Conservation (phyloP, 2,113 vertebrate species). For the Nipponia nippon region DNA sequence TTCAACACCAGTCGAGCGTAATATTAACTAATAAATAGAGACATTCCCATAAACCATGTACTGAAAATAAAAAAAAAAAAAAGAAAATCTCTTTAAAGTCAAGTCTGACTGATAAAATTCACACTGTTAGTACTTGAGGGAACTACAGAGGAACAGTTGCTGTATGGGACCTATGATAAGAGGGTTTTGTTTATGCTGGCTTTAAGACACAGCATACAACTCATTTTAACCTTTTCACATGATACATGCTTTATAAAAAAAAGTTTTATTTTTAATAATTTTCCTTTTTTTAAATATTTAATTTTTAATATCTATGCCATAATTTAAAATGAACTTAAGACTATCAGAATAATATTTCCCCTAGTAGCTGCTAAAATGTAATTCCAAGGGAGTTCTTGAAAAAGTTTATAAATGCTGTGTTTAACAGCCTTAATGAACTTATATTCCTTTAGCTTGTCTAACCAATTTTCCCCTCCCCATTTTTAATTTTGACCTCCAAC, state of each 20-base stretch:
- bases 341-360: background rate
- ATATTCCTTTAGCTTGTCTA: background rate
- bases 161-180: accelerated
- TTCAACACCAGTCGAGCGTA: background rate
- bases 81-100: background rate
- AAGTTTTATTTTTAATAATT: background rate
- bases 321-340: background rate
- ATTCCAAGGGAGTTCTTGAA: background rate
- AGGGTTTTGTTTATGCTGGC: accelerated
- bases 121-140: background rate
- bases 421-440: background rate
- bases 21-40: background rate
- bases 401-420: background rate
- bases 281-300: background rate
- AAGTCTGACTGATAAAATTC: background rate
- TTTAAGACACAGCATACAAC: background rate
- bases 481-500: background rate
- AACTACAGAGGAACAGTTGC: background rate
- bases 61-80: background rate
- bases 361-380: background rate
- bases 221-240: background rate
- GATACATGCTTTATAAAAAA: background rate
- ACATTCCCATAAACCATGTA: background rate
- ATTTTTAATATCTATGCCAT: background rate
- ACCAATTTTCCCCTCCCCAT: background rate